Conservation (phyloP, 2,113 vertebrate genomes). For the Scolopax mira region DNA sequence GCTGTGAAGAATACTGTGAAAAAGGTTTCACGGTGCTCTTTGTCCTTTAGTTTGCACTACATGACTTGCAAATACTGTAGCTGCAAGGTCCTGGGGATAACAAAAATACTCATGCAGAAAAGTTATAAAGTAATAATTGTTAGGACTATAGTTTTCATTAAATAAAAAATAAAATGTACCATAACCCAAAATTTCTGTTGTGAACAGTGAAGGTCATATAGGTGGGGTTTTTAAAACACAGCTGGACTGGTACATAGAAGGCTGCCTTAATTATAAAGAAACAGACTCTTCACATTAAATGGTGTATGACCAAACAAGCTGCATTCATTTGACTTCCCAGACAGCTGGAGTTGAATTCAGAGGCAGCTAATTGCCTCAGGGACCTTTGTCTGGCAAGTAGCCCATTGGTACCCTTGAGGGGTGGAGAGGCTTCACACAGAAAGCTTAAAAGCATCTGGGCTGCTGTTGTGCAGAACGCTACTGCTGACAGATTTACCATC, state of each 20-base stretch:
- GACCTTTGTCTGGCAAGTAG: conserved; percentile 66
- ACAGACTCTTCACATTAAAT: conserved; percentile 74
- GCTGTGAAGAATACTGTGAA: neutral
- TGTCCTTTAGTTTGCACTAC: neutral
- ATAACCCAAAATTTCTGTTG: neutral
- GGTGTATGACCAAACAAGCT: conserved; percentile 75
- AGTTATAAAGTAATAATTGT: neutral
- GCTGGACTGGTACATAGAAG: conserved; percentile 17
- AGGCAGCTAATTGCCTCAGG: conserved; percentile 72
- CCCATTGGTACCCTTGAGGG: conserved; percentile 56
- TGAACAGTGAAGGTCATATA: neutral
- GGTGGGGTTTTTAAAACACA: neutral
- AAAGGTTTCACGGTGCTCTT: neutral
- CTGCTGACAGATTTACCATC: conserved; percentile 79
- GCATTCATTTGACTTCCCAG: conserved; percentile 70
- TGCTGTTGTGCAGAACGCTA: conserved; percentile 64
- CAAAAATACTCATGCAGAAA: neutral
- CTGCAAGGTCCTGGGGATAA: neutral
- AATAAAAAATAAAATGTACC: neutral
- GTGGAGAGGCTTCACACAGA: conserved; percentile 62
- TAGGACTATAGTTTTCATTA: neutral
- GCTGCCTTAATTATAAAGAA: conserved; percentile 74
- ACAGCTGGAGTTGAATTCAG: conserved; percentile 80
- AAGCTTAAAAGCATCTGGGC: conserved; percentile 76
- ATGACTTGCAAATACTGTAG: conserved; percentile 31